Evolutionary conservation across 2,888 invertebrate genomes (phyloP).

Genomic region (Xanthia togata): DNA sequence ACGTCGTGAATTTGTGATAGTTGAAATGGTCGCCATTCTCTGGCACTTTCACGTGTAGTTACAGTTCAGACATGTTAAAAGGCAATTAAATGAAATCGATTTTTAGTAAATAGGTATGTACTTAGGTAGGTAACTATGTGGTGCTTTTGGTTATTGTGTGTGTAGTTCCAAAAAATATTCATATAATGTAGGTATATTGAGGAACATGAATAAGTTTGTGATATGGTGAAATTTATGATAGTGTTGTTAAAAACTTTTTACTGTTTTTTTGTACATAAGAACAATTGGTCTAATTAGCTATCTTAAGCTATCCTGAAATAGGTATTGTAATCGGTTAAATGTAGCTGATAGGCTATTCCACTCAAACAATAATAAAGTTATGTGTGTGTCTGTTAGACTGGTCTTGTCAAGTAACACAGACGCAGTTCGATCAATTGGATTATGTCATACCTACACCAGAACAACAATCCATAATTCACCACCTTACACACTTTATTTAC

Average conservation of each 20-base stretch:
- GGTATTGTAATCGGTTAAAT: too few relatives aligned
- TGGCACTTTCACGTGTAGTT: slow-evolving; percentile 39
- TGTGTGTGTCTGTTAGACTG: too few relatives aligned
- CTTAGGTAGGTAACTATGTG: too few relatives aligned
- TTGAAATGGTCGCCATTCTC: slow-evolving; percentile 33
- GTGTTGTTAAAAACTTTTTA: not conserved
- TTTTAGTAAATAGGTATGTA: not conserved
- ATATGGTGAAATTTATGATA: not conserved
- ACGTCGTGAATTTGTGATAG: slow-evolving; percentile 20
- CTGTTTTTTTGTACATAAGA: too few relatives aligned
- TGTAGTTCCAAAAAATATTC: too few relatives aligned
- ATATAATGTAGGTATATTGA: too few relatives aligned
- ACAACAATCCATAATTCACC: not conserved
- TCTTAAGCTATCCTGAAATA: not conserved
- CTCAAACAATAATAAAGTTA: not conserved
- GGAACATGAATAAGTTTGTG: not conserved
- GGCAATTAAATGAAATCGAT: not conserved
- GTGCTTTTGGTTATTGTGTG: too few relatives aligned
- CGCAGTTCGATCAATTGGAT: too few relatives aligned
- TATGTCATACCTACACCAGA: slow-evolving; percentile 1
- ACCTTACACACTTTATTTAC: not conserved
- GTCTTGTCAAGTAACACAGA: too few relatives aligned
- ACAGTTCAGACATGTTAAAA: slow-evolving; percentile 27
- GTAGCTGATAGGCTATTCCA: too few relatives aligned
- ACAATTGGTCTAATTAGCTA: not conserved